Evolutionary conservation across 2,113 vertebrate species (phyloP).

Genomic region (Sturnira hondurensis): DNA sequence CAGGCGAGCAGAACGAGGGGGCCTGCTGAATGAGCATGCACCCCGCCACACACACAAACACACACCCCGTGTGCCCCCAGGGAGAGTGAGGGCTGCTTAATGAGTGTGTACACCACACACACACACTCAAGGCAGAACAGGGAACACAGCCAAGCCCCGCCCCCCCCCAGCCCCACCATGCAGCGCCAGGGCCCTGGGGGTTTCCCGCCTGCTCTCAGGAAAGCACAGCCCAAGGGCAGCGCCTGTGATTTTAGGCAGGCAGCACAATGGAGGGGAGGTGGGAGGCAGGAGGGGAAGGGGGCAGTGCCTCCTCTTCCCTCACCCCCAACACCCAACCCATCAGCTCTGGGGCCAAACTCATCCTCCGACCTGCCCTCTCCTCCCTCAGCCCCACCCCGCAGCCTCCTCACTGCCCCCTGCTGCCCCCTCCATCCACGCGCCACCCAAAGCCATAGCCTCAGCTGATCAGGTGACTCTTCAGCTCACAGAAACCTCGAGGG

Average conservation of each 20-base stretch:
- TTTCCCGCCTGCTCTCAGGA: neutral
- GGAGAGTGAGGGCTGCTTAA: neutral
- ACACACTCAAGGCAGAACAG: neutral
- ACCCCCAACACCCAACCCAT: neutral
- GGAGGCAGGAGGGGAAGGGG: neutral
- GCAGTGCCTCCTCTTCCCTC: neutral
- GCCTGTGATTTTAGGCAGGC: neutral
- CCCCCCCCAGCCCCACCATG: no score
- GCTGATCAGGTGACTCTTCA: neutral
- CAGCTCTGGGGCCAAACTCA: neutral
- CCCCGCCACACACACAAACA: neutral
- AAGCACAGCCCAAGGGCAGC: neutral
- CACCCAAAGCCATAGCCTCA: neutral
- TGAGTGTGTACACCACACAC: no score
- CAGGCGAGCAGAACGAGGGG: neutral
- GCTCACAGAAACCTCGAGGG: neutral
- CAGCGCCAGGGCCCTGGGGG: neutral
- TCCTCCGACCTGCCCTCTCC: accelerated
- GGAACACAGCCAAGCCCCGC: neutral
- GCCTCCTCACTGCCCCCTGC: neutral
- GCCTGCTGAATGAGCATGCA: accelerated
- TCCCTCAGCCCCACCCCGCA: no score
- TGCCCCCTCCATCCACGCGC: neutral
- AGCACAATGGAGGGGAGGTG: neutral
- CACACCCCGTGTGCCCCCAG: neutral